Percentiles rank a stretch among this genome's conserved stretches.
Conservation (phyloP, 2,113 vertebrate genomes). For the Cnemophilus loriae region DNA sequence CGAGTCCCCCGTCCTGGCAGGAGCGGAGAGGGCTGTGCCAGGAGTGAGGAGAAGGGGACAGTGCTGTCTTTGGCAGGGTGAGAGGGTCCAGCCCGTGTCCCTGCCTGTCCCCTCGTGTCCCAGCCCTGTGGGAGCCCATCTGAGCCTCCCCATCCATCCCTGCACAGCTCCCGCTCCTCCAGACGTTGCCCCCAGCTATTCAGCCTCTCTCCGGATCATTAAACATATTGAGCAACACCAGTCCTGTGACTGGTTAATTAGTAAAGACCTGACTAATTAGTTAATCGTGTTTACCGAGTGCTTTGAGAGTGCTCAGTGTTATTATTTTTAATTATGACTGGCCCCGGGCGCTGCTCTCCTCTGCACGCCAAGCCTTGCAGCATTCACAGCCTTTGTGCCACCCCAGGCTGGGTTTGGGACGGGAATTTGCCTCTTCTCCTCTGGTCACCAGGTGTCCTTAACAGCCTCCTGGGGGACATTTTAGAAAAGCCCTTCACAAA, state of each 20-base stretch:
- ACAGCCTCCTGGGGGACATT: background rate
- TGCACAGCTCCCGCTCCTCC: background rate
- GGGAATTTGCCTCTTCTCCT: background rate
- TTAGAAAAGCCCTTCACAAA: background rate
- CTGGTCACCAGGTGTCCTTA: background rate
- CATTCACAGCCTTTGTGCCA: background rate
- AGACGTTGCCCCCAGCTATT: constrained; percentile 1
- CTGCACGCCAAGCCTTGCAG: background rate
- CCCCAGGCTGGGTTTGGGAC: background rate
- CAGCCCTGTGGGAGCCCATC: background rate
- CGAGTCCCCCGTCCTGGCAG: fast-evolving
- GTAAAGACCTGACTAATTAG: constrained; percentile 63
- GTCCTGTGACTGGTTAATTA: constrained; percentile 61
- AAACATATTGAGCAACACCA: constrained; percentile 39
- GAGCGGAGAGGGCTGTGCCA: background rate
- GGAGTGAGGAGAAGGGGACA: background rate
- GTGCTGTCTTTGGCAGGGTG: background rate
- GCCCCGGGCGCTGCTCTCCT: background rate
- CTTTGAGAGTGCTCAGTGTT: constrained; percentile 40
- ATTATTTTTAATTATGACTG: constrained; percentile 8
- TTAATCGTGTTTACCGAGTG: constrained; percentile 47
- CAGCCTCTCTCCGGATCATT: constrained; percentile 50
- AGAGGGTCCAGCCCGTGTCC: background rate
- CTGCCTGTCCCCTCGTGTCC: background rate
- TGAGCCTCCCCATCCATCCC: background rate